Evolutionary conservation across 1,140 invertebrate species (phyloP).

Genomic region (Pseudomyrmex pallidus): DNA sequence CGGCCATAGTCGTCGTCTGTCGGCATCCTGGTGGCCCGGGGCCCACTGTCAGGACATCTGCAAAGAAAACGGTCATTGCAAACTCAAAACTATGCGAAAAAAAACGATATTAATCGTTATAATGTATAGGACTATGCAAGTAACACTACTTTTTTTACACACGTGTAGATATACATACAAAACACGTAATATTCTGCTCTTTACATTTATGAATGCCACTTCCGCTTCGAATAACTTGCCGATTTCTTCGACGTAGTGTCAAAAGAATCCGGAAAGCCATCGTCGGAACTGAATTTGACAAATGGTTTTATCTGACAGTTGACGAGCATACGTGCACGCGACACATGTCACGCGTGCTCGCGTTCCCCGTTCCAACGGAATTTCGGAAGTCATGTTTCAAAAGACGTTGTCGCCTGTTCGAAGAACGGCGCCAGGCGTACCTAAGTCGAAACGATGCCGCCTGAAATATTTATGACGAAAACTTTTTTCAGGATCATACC

Average conservation of each 20-base stretch:
- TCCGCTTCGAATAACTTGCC: neutral
- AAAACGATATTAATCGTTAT: neutral
- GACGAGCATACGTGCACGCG: conserved; percentile 67
- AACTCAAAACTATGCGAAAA: neutral
- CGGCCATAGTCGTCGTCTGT: conserved; percentile 86
- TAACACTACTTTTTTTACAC: neutral
- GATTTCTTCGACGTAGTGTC: conserved; percentile 14
- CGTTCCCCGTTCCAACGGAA: conserved; percentile 49
- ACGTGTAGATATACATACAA: neutral
- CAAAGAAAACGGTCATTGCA: neutral
- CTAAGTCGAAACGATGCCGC: neutral
- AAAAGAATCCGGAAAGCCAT: conserved; percentile 49
- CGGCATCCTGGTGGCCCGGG: conserved; percentile 85
- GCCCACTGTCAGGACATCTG: conserved; percentile 86
- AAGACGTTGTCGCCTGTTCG: conserved; percentile 36
- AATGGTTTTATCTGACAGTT: conserved; percentile 74
- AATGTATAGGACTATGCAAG: neutral
- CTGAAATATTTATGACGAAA: conserved; percentile 52
- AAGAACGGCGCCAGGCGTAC: conserved; percentile 9
- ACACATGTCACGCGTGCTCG: conserved; percentile 71
- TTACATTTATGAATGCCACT: neutral
- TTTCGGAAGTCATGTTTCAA: conserved; percentile 51
- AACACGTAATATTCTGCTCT: neutral
- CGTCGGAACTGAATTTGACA: conserved; percentile 69
- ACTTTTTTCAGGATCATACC: neutral